These are phyloP conservation scores for Sthenelais limicola DNA, from an alignment of 2,888 invertebrate species.

Conservation along the genomic window DNA sequence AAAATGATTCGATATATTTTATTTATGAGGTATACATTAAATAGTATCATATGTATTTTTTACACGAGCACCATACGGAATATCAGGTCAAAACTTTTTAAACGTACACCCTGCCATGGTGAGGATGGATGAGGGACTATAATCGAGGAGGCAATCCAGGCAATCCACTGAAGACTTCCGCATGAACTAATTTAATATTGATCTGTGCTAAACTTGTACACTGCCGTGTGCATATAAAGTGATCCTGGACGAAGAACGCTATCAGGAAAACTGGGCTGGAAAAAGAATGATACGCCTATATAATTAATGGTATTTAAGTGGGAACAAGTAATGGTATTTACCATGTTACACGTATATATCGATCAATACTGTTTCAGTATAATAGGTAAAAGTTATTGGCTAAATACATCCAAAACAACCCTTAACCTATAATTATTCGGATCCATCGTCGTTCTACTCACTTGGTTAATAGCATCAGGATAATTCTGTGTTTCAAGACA, in stretches of 20 bases:
- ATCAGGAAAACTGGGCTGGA: conserved; percentile 47
- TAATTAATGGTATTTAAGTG: neutral
- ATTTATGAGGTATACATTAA: too few species aligned
- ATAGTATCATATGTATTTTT: too few species aligned
- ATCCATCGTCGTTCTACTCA: conserved; percentile 40
- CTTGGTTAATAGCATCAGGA: conserved; percentile 86
- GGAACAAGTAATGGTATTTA: neutral
- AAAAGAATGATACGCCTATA: conserved; percentile 8
- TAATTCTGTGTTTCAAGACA: conserved; percentile 94
- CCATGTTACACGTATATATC: neutral
- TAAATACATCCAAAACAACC: neutral
- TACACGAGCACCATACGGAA: too few species aligned
- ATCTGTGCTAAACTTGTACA: conserved; percentile 42
- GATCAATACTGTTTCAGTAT: too few species aligned
- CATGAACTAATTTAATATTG: too few species aligned
- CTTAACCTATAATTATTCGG: neutral
- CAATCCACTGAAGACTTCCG: too few species aligned
- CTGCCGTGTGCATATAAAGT: conserved; percentile 33
- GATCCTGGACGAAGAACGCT: conserved; percentile 46
- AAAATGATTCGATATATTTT: too few species aligned
- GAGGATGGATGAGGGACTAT: too few species aligned
- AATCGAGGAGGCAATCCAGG: too few species aligned
- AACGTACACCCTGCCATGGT: too few species aligned
- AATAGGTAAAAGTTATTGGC: neutral
- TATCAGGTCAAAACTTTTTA: too few species aligned